Evolutionary conservation across 2,888 invertebrate species (phyloP).

Genomic region (Choreutis nemorana): DNA sequence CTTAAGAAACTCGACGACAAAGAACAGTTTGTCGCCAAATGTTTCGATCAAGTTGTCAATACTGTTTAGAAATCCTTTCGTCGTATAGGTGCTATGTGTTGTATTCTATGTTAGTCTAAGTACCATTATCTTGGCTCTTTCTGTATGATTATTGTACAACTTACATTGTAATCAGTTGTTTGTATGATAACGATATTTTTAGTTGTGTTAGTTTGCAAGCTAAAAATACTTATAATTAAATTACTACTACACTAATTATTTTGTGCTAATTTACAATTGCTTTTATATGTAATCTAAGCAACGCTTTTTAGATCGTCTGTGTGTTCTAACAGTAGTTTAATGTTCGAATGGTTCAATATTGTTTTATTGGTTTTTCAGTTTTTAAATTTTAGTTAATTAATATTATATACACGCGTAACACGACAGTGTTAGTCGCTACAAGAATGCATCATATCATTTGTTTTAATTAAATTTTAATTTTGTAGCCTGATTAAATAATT

Average conservation of each 20-base stretch:
- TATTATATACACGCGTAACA: constrained; percentile 36
- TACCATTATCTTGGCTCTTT: too few species aligned
- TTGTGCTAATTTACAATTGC: too few species aligned
- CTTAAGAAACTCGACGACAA: constrained; percentile 53
- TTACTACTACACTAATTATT: too few species aligned
- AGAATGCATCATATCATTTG: constrained; percentile 69
- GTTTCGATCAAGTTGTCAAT: constrained; percentile 69
- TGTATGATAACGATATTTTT: too few species aligned
- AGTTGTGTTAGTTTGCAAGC: too few species aligned
- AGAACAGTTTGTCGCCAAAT: constrained; percentile 70
- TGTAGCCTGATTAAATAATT: constrained; percentile 41
- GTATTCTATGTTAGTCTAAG: constrained; percentile 6
- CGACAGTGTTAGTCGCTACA: constrained; percentile 44
- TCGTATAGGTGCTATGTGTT: constrained; percentile 18
- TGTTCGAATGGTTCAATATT: too few species aligned
- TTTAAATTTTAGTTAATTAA: constrained; percentile 44
- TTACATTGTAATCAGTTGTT: constrained; percentile 2
- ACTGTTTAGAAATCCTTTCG: constrained; percentile 50
- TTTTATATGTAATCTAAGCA: too few species aligned
- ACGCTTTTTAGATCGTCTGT: too few species aligned
- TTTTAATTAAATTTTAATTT: constrained; percentile 56
- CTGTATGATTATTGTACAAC: too few species aligned
- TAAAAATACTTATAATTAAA: too few species aligned
- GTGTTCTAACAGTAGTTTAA: too few species aligned
- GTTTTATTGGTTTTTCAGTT: too few species aligned